Evolutionary conservation across 2,888 invertebrate genomes (phyloP).

Genomic region (Noctua comes): DNA sequence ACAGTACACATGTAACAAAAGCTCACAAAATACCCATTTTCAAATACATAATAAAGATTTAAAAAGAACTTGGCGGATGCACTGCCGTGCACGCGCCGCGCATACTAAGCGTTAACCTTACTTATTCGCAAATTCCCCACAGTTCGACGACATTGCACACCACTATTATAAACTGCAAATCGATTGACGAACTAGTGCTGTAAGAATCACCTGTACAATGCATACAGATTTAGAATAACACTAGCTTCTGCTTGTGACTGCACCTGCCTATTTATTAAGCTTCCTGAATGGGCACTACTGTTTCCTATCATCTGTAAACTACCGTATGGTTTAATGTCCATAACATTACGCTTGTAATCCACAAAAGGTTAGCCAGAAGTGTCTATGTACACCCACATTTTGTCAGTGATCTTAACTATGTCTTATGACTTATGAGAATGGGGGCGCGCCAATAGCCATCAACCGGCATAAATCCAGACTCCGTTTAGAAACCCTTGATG

Average conservation of each 20-base stretch:
- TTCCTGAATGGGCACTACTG: not conserved
- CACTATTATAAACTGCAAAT: constrained; percentile 46
- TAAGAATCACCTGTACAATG: constrained; percentile 21
- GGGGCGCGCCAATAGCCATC: not conserved
- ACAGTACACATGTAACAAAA: constrained; percentile 5
- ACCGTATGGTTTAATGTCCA: not conserved
- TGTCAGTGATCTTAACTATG: not conserved
- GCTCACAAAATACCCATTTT: constrained; percentile 16
- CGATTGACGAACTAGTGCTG: constrained; percentile 48
- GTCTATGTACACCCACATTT: not conserved
- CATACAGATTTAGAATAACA: constrained; percentile 43
- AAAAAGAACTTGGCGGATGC: constrained; percentile 67
- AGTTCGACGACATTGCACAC: constrained; percentile 63
- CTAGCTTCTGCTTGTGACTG: not conserved
- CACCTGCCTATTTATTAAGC: not conserved
- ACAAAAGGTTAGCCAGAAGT: not conserved
- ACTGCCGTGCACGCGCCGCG: constrained; percentile 50
- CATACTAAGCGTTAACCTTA: constrained; percentile 63
- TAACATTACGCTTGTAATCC: not conserved
- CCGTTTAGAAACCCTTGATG: not conserved
- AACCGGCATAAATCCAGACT: not conserved
- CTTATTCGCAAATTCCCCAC: constrained; percentile 67
- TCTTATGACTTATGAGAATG: not conserved
- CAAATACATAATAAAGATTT: constrained; percentile 34
- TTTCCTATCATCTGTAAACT: not conserved